Conservation (phyloP, 2,888 invertebrate genomes). For the Amiota minor region DNA sequence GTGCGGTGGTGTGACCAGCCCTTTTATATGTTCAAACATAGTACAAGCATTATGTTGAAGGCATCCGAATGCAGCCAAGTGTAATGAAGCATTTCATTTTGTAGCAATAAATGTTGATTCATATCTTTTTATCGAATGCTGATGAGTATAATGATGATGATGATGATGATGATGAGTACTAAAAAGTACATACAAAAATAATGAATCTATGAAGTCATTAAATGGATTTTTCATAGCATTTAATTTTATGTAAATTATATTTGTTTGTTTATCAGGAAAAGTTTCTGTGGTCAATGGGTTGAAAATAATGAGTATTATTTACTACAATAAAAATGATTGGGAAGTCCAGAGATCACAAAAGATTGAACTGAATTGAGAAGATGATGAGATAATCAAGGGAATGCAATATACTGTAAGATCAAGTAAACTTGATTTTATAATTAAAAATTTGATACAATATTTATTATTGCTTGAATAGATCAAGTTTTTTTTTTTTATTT, state of each 20-base stretch:
- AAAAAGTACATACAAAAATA: background rate
- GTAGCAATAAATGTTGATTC: constrained; percentile 8
- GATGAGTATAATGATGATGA: background rate
- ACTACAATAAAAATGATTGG: no score
- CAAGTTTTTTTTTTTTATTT: constrained; percentile 21
- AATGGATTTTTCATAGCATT: constrained; percentile 5
- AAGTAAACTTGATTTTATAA: no score
- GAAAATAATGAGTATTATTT: no score
- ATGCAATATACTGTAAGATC: no score
- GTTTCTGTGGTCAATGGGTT: background rate
- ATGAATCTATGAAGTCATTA: background rate
- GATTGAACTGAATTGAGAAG: no score
- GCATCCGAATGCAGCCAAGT: constrained; percentile 22
- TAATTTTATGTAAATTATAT: background rate
- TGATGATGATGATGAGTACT: no score
- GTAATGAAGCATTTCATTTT: constrained; percentile 21
- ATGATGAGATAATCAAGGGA: no score
- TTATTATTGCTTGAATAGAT: no score
- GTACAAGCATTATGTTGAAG: constrained; percentile 23
- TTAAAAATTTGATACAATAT: no score
- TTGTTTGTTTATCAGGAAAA: constrained; percentile 6
- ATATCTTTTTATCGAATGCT: background rate
- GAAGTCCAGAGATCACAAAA: no score
- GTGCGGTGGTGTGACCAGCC: constrained; percentile 17
- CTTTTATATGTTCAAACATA: constrained; percentile 24